phyloP scores from a whole-genome alignment of 2,888 invertebrate species.

The Noctua janthina region DNA sequence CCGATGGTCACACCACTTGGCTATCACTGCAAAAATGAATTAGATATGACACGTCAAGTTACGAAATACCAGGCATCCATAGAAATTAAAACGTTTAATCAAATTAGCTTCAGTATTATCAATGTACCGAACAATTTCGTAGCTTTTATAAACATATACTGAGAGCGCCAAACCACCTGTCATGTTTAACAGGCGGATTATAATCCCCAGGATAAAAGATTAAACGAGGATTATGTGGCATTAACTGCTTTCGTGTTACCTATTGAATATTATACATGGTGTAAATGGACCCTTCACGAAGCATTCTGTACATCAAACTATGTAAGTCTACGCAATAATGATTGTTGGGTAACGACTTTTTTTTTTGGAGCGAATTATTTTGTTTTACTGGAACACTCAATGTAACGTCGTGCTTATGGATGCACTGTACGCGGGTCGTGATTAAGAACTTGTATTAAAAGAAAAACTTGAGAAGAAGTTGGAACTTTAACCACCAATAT shows the following conservation, averaged over 20 bases:
- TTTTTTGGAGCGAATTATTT: too few species aligned
- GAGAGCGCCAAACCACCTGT: conserved; percentile 13
- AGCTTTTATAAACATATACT: not conserved
- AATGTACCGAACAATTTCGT: not conserved
- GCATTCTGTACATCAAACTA: too few species aligned
- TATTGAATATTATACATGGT: conserved; percentile 8
- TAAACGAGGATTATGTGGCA: conserved; percentile 35
- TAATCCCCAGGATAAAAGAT: conserved; percentile 17
- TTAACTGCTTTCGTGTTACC: conserved; percentile 4
- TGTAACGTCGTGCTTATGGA: too few species aligned
- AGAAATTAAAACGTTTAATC: not conserved
- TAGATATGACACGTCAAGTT: too few species aligned
- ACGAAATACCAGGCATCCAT: not conserved
- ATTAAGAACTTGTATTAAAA: too few species aligned
- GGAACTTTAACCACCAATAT: too few species aligned
- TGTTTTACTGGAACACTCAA: too few species aligned
- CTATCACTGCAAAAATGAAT: not conserved
- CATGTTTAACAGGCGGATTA: conserved; percentile 7
- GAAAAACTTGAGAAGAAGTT: too few species aligned
- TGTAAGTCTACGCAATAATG: too few species aligned
- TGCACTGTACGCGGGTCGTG: too few species aligned
- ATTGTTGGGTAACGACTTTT: too few species aligned
- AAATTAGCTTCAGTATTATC: not conserved
- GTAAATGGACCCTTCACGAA: too few species aligned
- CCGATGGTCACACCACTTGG: not conserved